Evolutionary conservation across 2,888 invertebrate genomes (phyloP), one percentile per base, ranked within the genome.

Genomic region (Tetropium fuscum): DNA sequence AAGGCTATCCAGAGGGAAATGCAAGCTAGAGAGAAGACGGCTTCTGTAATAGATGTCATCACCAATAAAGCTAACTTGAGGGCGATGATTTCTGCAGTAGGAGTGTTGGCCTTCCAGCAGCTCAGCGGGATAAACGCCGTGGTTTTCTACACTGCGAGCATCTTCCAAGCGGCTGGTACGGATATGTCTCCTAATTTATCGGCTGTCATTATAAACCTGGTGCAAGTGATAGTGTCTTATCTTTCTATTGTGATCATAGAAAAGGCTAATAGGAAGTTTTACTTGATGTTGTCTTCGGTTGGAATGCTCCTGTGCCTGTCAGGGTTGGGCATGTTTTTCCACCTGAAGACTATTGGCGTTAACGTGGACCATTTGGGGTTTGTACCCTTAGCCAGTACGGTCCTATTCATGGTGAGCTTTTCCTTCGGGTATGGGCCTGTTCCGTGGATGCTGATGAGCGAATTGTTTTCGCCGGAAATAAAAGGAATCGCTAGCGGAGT

Each of bases 31-130:
- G 82, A 85, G 0, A 84, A 86, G 57, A 85, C 85, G 36, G 86
- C 84, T 3, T 74, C 82, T 0, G 81, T 88, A 1, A 80, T 82
- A 34, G 87, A 90, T 73, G 83, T 93, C 65, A 77, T 91, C 2
- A 82, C 85, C 1, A 86, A 86, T 64, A 85, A 84, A 15, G 88
- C 87, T 0, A 87, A 91, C 5, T 85, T 88, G 27, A 89, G 86
- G 76, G 94, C 94, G 0, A 83, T 95, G 53, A 78, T 90, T 45
- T 90, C 92, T 45, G 89, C 90, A 1, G 83, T 93, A 19, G 88
- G 92, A 10, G 87, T 94, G 60, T 93, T 96, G 90, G 87, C 92
- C 73, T 93, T 93, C 81, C 94, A 94, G 74, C 94, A 94, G 78
- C 86, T 92, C 73, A 91, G 91, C 59, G 94, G 94, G 51, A 87